Percentiles rank a stretch among this genome's conserved stretches.
Evolutionary conservation across 1,140 invertebrate species (phyloP).

Genomic region (Platyscapa corneri): DNA sequence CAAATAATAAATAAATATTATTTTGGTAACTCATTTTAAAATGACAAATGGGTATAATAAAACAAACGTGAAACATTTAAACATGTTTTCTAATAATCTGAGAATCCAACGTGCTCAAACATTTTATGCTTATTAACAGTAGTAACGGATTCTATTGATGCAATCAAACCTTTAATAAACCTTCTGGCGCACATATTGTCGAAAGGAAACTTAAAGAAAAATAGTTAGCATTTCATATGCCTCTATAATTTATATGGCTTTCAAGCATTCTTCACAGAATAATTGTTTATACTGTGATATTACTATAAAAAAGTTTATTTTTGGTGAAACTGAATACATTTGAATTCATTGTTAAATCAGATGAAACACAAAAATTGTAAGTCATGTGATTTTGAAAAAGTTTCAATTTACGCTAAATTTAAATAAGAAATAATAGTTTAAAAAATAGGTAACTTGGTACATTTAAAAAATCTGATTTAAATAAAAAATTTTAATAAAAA

Average conservation of each 20-base stretch:
- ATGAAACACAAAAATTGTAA: no score
- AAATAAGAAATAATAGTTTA: neutral
- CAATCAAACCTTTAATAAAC: neutral
- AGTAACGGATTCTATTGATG: neutral
- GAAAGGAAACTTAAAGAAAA: neutral
- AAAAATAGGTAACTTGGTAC: conserved; percentile 4
- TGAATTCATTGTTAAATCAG: no score
- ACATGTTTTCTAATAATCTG: neutral
- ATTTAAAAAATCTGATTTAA: no score
- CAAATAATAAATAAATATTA: neutral
- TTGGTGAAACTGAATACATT: no score
- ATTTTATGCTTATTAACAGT: neutral
- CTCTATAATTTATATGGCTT: no score
- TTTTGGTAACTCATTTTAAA: neutral
- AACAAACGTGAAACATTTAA: neutral
- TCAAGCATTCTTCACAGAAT: no score
- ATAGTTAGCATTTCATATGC: neutral
- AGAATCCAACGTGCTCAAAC: neutral
- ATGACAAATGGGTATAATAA: neutral
- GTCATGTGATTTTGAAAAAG: no score
- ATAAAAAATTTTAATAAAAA: no score
- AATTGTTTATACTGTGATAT: no score
- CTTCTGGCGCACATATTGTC: neutral
- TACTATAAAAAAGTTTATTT: no score
- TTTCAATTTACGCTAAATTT: neutral